Conservation (phyloP, 2,888 invertebrate genomes). For the Scelioninae gen. 1 region DNA sequence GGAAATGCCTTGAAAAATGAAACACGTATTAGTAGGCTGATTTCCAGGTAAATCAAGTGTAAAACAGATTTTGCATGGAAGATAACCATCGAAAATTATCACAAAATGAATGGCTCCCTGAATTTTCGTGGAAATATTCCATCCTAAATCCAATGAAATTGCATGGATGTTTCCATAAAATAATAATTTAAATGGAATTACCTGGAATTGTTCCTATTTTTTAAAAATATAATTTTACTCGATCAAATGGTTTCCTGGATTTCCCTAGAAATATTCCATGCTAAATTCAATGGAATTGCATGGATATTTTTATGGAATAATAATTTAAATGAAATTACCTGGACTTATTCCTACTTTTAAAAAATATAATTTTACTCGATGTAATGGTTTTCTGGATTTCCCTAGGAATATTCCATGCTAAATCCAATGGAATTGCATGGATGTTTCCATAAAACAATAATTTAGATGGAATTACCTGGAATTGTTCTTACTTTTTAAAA, state of each 20-base stretch:
- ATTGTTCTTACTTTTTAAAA: neutral
- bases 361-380: neutral
- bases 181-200: too few relatives aligned
- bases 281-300: neutral
- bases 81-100: too few relatives aligned
- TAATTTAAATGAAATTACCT: too few relatives aligned
- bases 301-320: neutral
- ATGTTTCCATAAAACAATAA: neutral
- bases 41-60: too few relatives aligned
- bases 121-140: neutral
- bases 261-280: neutral
- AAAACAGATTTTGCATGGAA: too few relatives aligned
- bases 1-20: too few relatives aligned
- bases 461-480: neutral
- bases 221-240: neutral
- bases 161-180: neutral
- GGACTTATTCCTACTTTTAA: neutral
- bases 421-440: neutral
- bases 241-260: neutral
- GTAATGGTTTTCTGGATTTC: neutral
- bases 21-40: too few relatives aligned
- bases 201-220: neutral
- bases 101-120: too few relatives aligned
- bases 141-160: neutral
- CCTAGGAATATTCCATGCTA: neutral